These are phyloP conservation scores for Chaetodon trifascialis DNA, from an alignment of 2,113 vertebrate genomes.

Conservation along the genomic window DNA sequence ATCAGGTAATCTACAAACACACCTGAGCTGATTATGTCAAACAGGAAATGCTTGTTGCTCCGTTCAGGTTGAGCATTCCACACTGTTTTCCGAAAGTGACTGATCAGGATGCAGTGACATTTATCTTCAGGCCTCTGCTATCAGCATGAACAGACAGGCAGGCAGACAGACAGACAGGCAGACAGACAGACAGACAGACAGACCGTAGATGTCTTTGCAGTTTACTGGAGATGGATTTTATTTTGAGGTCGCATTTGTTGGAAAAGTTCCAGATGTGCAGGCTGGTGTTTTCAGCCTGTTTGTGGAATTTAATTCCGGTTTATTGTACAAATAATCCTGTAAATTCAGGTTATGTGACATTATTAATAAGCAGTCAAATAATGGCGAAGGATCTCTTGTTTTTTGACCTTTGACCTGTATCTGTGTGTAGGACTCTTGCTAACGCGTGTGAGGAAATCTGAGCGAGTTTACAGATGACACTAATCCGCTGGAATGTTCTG, in stretches of 20 bases:
- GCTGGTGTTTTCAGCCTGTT: neutral
- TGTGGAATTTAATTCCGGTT: neutral
- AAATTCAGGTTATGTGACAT: neutral
- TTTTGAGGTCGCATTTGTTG: too few relatives aligned
- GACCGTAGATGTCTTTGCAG: neutral
- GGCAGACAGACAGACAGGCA: too few relatives aligned
- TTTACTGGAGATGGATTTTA: neutral
- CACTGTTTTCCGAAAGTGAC: too few relatives aligned
- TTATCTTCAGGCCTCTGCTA: conserved; percentile 1
- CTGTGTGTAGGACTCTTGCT: too few relatives aligned
- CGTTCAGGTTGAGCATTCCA: too few relatives aligned
- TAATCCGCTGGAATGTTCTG: neutral
- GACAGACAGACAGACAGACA: too few relatives aligned
- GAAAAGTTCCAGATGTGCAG: neutral
- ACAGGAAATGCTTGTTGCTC: neutral
- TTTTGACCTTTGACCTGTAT: too few relatives aligned
- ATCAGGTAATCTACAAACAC: conserved; percentile 87
- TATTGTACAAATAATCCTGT: neutral
- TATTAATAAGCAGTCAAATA: neutral
- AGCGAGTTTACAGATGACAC: too few relatives aligned
- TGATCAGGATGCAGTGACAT: too few relatives aligned
- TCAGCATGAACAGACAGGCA: too few relatives aligned
- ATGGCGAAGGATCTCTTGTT: too few relatives aligned
- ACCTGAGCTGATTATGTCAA: neutral
- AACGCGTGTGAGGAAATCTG: too few relatives aligned